Evolutionary conservation across 2,797 vertebrate species (phyloP), one percentile per base, ranked within the genome.

Genomic region (Poeciliopsis paucimaculata): DNA sequence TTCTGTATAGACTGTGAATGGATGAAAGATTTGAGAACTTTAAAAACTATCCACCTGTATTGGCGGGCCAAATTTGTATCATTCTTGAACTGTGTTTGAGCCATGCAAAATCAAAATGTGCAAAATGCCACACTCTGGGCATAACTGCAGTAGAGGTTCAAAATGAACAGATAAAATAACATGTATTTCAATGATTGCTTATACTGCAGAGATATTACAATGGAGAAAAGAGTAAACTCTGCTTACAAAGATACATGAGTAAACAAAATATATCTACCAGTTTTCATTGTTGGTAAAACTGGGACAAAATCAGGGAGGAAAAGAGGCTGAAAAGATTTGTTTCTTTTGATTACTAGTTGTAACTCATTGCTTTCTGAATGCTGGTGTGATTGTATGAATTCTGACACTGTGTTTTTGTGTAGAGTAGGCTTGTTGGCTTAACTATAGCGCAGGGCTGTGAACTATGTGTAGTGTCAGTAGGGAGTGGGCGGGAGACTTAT

Each of bases 391-490:
- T 72, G 31, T 77, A 11, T 80, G 74, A 78, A 47, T 73, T 85
- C 49, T 78, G 31, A n/a, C 51, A 18, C 49, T 71, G 68, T 79
- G 75, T 80, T 75, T 80, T 70, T 15, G 34, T 77, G 72, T 46
- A 23, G 72, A 75, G 73, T 70, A 34, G 84, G 86, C 60, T 84
- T 71, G 66, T 66, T 36, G 80, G 68, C 84, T 75, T 83, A 84
- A 87, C 84, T 87, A 12, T 91, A 83, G 79, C 53, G 5, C 81
- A 73, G 46, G 86, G 86, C 80, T 90, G 89, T 88, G 86, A 93
- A 93, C 84, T 92, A 91, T 92, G 85, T 88, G 80, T 82, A 75
- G 85, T 88, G 88, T 90, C 77, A 77, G 81, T 60, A 78, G 75
- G 78, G 84, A 79, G 88, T 76, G 89, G 83, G 88, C 1, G 83